Base-by-base conservation (phyloP, 1,140 invertebrate species). In the Magallana gigas region DNA sequence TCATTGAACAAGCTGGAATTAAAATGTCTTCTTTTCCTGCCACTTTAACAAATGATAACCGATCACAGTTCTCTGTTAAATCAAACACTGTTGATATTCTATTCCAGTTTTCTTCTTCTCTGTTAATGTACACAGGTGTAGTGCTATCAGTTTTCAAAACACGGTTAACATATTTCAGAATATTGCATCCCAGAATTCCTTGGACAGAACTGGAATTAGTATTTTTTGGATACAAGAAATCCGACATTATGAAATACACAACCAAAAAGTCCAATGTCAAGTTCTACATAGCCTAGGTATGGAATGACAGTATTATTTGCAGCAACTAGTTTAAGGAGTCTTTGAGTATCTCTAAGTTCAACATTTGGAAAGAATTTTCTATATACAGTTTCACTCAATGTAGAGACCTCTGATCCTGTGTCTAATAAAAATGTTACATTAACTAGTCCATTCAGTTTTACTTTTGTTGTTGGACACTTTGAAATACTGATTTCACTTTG, bases 381-480 rank as follows among this genome's bases (percentile, higher is more conserved):
- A 60, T 59, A 84, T 18, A 84, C 14, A 16, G 83, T n/a, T 84
- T 84, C 83, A 18, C 57, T 18, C n/a, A 84, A 59, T n/a, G 23
- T 84, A n/a, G 83, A 84, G 18, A 84, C 83, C 14, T 84, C 23
- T 84, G 83, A 84, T 23, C 83, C 83, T 8, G 83, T 84, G 59
- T 84, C 83, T 11, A 62, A 60, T n/a, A 84, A 23, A 84, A 14
- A 84, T 59, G 18, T 58, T 8, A 84, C 1, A n/a, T 59, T 60
- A 48, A 48, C 36, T 9, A 18, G 14, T n/a, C 58, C 83, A 84
- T 84, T 60, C 3, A 84, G 11, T 60, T 84, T 84, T 59, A 84
- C 23, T 60, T 14, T 84, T 16, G 83, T n/a, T 29, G 57, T 84
- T 59, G 83, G 83, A 84, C 83, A 84, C n/a, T 29, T 84, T 58